These are phyloP conservation scores for Prietella phreatophila DNA, from an alignment of 2,113 vertebrate species.

Conservation along the genomic window DNA sequence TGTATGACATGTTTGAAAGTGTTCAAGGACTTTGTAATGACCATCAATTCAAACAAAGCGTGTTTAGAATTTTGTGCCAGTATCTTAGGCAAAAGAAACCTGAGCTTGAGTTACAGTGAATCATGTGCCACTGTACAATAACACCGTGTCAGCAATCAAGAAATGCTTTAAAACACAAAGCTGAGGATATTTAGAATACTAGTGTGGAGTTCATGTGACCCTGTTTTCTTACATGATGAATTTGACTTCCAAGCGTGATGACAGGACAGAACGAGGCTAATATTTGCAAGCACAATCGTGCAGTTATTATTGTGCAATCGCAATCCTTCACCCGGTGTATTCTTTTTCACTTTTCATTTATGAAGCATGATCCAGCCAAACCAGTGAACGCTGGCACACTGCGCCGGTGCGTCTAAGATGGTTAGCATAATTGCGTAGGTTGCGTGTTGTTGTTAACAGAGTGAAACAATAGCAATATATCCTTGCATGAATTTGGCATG, in stretches of 20 bases:
- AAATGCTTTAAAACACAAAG: background rate
- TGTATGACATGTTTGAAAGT: constrained; percentile 9
- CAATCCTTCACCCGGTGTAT: background rate
- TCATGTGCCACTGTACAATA: constrained; percentile 33
- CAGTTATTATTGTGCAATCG: background rate
- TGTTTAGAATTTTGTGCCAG: constrained; percentile 39
- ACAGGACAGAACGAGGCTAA: background rate
- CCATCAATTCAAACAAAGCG: constrained; percentile 8
- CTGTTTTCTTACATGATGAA: background rate
- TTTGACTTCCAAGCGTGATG: background rate
- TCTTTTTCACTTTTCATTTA: constrained; percentile 6
- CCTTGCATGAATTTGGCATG: background rate
- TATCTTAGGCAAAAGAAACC: constrained; percentile 18
- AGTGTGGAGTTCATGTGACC: background rate
- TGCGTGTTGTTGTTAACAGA: background rate
- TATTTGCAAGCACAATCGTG: background rate
- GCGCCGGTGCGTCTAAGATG: background rate
- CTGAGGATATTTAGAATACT: background rate
- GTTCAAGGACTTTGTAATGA: constrained; percentile 3
- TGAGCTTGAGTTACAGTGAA: background rate
- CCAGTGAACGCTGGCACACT: constrained; percentile 11
- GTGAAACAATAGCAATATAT: constrained; percentile 2
- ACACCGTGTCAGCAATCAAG: constrained; percentile 15
- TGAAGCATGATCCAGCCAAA: background rate
- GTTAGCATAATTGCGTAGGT: background rate